Evolutionary conservation across 1,140 invertebrate genomes (phyloP).

Genomic region (Campodea augens): DNA sequence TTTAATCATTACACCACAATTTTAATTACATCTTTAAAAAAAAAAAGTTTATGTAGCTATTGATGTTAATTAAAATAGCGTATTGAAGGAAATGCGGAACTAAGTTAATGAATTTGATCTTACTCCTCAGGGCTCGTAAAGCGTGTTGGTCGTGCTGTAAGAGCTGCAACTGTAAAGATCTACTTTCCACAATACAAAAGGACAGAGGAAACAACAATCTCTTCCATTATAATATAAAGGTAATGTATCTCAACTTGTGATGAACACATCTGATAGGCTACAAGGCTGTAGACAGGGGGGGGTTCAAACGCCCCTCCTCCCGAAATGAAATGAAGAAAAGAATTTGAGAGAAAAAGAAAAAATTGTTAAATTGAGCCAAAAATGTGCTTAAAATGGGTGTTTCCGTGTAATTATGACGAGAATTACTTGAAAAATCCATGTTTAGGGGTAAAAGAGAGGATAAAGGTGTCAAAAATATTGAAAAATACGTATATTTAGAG

Average conservation of each 20-base stretch:
- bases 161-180: conserved; percentile 13
- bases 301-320: too few relatives aligned
- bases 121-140: conserved; percentile 9
- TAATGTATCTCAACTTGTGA: conserved; percentile 5
- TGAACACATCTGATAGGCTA: neutral
- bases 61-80: neutral
- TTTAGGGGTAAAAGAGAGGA: too few relatives aligned
- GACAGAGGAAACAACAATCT: conserved; percentile 12
- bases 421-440: too few relatives aligned
- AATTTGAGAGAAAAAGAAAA: too few relatives aligned
- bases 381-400: too few relatives aligned
- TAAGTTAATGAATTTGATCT: conserved; percentile 1
- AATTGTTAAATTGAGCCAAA: too few relatives aligned
- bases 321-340: too few relatives aligned
- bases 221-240: conserved; percentile 15
- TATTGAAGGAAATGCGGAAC: neutral
- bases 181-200: conserved; percentile 6
- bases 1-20: too few relatives aligned
- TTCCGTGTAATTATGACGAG: too few relatives aligned
- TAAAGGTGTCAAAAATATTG: too few relatives aligned
- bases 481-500: too few relatives aligned
- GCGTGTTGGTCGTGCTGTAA: conserved; percentile 15
- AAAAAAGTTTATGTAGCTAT: neutral
- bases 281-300: too few relatives aligned
- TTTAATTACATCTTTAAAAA: neutral